A percentile compares a stretch with the other conserved stretches of the same genome.
Evolutionary conservation across 2,888 invertebrate genomes (phyloP).

Genomic region (Bibio marci): DNA sequence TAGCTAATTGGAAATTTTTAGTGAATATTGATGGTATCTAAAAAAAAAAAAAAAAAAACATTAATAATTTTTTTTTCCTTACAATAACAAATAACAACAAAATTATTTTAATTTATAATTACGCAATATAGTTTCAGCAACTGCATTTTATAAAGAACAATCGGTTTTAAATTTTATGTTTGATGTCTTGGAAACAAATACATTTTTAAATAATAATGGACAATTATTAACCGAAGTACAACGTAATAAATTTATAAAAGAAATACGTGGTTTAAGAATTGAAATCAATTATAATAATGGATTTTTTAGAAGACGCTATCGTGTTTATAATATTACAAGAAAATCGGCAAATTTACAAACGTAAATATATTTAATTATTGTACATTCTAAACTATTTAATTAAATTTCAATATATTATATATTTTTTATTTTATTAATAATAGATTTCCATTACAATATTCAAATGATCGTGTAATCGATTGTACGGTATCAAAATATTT

Average conservation of each 20-base stretch:
- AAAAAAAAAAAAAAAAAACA: neutral
- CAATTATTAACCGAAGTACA: conserved; percentile 96
- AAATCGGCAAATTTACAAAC: conserved; percentile 99
- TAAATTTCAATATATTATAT: too few relatives aligned
- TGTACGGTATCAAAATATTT: conserved; percentile 99
- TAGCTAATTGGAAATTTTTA: conserved; percentile 99
- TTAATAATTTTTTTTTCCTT: neutral
- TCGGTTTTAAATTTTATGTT: conserved; percentile 99
- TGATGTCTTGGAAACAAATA: conserved; percentile 95
- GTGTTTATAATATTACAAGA: conserved; percentile 98
- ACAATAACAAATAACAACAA: conserved; percentile 34
- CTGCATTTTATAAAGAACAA: conserved; percentile 99
- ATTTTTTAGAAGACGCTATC: conserved; percentile 94
- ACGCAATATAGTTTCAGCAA: conserved; percentile 73
- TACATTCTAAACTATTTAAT: too few relatives aligned
- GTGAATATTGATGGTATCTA: conserved; percentile 93
- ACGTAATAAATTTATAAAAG: conserved; percentile 98
- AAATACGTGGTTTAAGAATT: conserved; percentile 98
- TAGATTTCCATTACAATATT: conserved; percentile 94
- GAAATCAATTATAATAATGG: conserved; percentile 99
- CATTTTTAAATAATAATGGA: conserved; percentile 83
- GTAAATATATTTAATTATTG: too few relatives aligned
- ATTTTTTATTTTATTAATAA: too few relatives aligned
- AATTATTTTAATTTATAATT: conserved; percentile 17
- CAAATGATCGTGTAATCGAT: conserved; percentile 99